A percentile compares a stretch with the other conserved stretches of the same genome.
Conservation (phyloP, 1,140 invertebrate species). For the Leguminivora glycinivorella region DNA sequence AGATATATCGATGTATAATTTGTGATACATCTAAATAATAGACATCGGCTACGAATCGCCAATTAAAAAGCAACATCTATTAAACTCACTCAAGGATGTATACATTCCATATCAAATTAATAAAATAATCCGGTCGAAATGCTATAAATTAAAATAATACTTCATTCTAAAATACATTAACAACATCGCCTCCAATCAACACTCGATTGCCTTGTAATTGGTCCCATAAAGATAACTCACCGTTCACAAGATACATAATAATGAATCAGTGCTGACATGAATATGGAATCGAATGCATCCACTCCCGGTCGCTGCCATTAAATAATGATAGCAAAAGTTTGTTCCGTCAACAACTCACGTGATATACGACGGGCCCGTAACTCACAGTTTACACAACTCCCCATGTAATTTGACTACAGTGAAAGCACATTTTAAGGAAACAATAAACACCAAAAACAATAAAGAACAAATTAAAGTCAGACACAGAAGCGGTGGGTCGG, state of each 20-base stretch:
- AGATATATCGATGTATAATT: background rate
- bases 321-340: slow-evolving; percentile 31
- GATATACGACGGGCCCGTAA: slow-evolving; percentile 33
- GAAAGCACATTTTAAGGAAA: slow-evolving; percentile 65
- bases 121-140: slow-evolving; percentile 6
- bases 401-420: slow-evolving; percentile 44
- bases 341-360: slow-evolving; percentile 44
- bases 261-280: slow-evolving; percentile 28
- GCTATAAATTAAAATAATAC: slow-evolving; percentile 21
- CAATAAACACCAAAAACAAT: slow-evolving; percentile 73
- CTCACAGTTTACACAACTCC: slow-evolving; percentile 35
- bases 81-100: background rate
- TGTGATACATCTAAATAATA: background rate
- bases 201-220: slow-evolving; percentile 24
- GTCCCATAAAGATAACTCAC: slow-evolving; percentile 22
- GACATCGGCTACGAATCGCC: background rate
- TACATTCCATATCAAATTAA: slow-evolving; percentile 11
- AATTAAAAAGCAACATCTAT: background rate
- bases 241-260: slow-evolving; percentile 17
- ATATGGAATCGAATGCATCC: slow-evolving; percentile 21
- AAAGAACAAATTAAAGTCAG: slow-evolving; percentile 69
- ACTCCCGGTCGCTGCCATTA: slow-evolving; percentile 24
- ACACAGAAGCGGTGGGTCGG: slow-evolving; percentile 53
- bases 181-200: slow-evolving; percentile 17
- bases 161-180: slow-evolving; percentile 27